Conservation (phyloP, 2,888 invertebrate species). For the Conchocele bisecta region DNA sequence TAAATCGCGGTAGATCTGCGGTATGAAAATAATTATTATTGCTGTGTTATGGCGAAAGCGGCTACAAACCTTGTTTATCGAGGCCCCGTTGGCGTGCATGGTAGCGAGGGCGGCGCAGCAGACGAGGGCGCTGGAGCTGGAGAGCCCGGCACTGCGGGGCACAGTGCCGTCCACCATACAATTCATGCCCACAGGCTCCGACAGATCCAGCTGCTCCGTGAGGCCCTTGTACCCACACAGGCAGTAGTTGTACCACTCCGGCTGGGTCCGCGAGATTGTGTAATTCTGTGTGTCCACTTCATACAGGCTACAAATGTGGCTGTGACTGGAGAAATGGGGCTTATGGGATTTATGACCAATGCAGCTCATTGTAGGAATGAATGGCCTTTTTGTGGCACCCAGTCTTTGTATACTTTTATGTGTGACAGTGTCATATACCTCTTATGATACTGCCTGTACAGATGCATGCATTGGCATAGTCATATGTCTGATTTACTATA, state of each 20-base stretch:
- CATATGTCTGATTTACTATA: no score
- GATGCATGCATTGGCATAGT: no score
- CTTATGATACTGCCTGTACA: no score
- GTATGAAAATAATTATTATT: no score
- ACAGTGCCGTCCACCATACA: slow-evolving; percentile 92
- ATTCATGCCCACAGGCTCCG: slow-evolving; percentile 86
- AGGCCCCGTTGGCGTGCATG: slow-evolving; percentile 85
- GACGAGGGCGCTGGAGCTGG: slow-evolving; percentile 98
- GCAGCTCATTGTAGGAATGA: no score
- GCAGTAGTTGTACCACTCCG: slow-evolving; percentile 96
- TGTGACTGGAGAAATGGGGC: no score
- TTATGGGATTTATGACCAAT: no score
- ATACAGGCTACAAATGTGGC: background rate
- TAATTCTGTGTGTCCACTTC: slow-evolving; percentile 45
- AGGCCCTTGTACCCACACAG: slow-evolving; percentile 96
- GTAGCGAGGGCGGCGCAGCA: slow-evolving; percentile 94
- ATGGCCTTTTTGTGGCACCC: no score
- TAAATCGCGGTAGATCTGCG: no score
- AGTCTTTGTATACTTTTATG: no score
- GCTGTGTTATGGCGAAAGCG: no score
- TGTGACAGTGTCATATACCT: no score
- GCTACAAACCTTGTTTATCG: slow-evolving; percentile 73
- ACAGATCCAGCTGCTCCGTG: slow-evolving; percentile 84
- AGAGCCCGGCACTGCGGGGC: slow-evolving; percentile 96
- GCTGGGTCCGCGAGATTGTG: slow-evolving; percentile 73